Conservation (phyloP, 1,140 invertebrate genomes). For the Aplysia californica region DNA sequence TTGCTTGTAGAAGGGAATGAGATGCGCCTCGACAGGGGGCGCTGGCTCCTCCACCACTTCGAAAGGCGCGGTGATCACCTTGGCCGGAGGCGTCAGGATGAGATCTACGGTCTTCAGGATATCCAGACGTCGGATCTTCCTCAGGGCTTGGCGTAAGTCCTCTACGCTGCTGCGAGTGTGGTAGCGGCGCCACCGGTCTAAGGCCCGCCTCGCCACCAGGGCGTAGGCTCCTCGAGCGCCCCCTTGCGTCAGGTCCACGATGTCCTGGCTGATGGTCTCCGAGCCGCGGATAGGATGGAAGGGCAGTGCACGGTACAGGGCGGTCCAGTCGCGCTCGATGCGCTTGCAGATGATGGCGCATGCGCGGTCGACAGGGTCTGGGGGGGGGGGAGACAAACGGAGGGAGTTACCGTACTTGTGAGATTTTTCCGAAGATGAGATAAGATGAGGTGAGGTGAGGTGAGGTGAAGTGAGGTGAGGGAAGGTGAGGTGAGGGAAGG, state of each 20-base stretch:
- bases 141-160: constrained; percentile 40
- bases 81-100: constrained; percentile 31
- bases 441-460: too few relatives aligned
- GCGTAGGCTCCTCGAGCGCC: constrained; percentile 31
- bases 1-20: constrained; percentile 46
- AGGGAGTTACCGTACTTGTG: too few relatives aligned
- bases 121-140: constrained; percentile 39
- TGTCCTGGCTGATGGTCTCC: constrained; percentile 55
- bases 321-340: constrained; percentile 49
- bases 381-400: constrained; percentile 26
- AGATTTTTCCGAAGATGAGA: too few relatives aligned
- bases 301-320: constrained; percentile 46
- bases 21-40: constrained; percentile 36
- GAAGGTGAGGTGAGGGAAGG: too few relatives aligned
- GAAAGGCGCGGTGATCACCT: constrained; percentile 16
- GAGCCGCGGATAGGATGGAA: constrained; percentile 52
- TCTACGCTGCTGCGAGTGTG: constrained; percentile 48
- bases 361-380: constrained; percentile 46
- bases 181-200: constrained; percentile 48
- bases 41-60: constrained; percentile 33
- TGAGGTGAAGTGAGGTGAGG: too few relatives aligned
- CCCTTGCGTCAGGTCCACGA: constrained; percentile 34
- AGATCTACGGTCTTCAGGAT: constrained; percentile 39
- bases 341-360: constrained; percentile 43
- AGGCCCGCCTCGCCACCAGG: constrained; percentile 29